phyloP scores from a whole-genome alignment of 2,797 vertebrate species.

The Sebastes kiyomatsui region DNA sequence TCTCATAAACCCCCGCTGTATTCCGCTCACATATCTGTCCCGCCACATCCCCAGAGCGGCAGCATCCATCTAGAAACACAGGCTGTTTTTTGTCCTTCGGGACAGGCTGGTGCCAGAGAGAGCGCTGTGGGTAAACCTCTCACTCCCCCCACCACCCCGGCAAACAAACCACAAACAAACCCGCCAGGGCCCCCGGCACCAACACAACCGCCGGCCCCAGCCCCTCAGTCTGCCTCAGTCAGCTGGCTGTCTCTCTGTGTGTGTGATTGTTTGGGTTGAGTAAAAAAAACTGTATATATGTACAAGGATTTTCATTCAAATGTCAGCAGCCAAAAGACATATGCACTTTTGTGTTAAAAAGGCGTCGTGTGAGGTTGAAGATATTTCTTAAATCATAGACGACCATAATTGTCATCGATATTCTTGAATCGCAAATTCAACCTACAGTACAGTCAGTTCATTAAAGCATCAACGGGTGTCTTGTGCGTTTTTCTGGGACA shows the following conservation, averaged over 20 bases:
- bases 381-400: neutral
- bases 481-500: neutral
- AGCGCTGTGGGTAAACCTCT: constrained; percentile 66
- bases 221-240: constrained; percentile 63
- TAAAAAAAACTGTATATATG: neutral
- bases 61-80: constrained; percentile 57
- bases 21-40: constrained; percentile 31
- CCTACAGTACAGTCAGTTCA: neutral
- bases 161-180: constrained; percentile 78
- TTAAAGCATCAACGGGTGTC: neutral
- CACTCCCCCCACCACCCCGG: constrained; percentile 23
- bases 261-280: constrained; percentile 29
- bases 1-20: constrained; percentile 9
- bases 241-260: constrained; percentile 34
- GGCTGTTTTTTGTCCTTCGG: constrained; percentile 62
- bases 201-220: constrained; percentile 61
- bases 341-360: neutral
- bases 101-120: constrained; percentile 78
- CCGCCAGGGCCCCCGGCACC: constrained; percentile 69
- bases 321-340: neutral
- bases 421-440: neutral
- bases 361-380: neutral
- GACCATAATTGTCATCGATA: neutral
- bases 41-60: constrained; percentile 47
- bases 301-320: constrained; percentile 1